These are phyloP conservation scores for Resseliella maxima DNA, from an alignment of 2,888 invertebrate genomes.

Conservation along the genomic window DNA sequence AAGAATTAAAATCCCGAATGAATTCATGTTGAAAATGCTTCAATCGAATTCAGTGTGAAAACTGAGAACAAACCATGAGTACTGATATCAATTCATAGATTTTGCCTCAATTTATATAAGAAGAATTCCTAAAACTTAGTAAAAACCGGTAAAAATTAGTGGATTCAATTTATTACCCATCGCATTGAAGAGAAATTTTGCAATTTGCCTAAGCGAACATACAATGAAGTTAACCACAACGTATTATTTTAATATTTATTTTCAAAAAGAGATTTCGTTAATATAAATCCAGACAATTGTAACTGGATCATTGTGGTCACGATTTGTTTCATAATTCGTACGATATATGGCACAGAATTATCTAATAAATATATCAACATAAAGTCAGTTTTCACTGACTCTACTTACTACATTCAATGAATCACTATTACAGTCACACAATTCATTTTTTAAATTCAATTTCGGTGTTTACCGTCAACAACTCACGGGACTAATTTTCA, in stretches of 20 bases:
- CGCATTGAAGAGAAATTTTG: background rate
- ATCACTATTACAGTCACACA: background rate
- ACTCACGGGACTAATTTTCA: too few species aligned
- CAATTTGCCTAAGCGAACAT: background rate
- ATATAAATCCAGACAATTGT: conserved; percentile 31
- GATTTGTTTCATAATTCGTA: background rate
- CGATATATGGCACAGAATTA: background rate
- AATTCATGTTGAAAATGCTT: background rate
- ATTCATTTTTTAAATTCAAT: background rate
- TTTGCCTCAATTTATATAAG: background rate
- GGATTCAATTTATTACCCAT: background rate
- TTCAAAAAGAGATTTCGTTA: background rate
- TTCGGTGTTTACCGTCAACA: conserved; percentile 27
- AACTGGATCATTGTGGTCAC: background rate
- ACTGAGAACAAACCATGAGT: background rate
- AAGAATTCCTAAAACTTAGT: background rate
- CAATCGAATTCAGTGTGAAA: background rate
- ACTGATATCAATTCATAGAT: background rate
- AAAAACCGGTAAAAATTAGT: conserved; percentile 22
- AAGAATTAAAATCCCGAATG: background rate
- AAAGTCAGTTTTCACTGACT: conserved; percentile 29
- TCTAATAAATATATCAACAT: background rate
- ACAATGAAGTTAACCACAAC: background rate
- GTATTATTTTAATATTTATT: background rate
- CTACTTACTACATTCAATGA: background rate